Evolutionary conservation across 2,888 invertebrate species (phyloP).

Genomic region (Plagodis pulveraria): DNA sequence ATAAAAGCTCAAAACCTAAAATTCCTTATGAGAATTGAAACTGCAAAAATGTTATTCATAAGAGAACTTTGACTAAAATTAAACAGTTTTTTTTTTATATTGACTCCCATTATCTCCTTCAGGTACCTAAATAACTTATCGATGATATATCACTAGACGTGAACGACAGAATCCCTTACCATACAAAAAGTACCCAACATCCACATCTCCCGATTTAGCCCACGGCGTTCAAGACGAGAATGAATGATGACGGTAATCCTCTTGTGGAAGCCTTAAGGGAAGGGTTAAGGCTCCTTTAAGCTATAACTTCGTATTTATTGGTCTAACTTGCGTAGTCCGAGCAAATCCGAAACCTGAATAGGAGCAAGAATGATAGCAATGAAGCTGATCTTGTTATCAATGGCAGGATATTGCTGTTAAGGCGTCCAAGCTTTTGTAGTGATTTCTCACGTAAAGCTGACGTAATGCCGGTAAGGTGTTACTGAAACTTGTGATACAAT

Average conservation of each 20-base stretch:
- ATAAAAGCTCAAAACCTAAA: no score
- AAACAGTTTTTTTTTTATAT: no score
- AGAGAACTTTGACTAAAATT: no score
- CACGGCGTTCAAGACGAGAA: slow-evolving; percentile 73
- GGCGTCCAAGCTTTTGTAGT: slow-evolving; percentile 10
- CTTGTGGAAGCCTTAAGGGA: slow-evolving; percentile 80
- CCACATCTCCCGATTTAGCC: slow-evolving; percentile 64
- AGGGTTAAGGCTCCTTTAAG: slow-evolving; percentile 78
- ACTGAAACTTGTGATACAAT: background rate
- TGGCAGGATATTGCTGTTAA: slow-evolving; percentile 21
- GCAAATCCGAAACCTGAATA: slow-evolving; percentile 60
- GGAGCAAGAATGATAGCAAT: slow-evolving; percentile 56
- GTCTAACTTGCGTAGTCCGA: slow-evolving; percentile 60
- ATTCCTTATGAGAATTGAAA: no score
- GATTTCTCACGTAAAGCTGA: slow-evolving; percentile 11
- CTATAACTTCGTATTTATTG: slow-evolving; percentile 77
- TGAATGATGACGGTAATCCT: slow-evolving; percentile 82
- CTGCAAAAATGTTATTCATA: no score
- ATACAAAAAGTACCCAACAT: slow-evolving; percentile 57
- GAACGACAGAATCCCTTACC: slow-evolving; percentile 28
- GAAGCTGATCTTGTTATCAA: slow-evolving; percentile 40
- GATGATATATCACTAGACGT: slow-evolving; percentile 5
- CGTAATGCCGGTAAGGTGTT: background rate
- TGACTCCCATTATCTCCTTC: no score
- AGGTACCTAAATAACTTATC: no score